phyloP scores from a whole-genome alignment of 2,797 vertebrate genomes.

The Corythornis leucogaster region DNA sequence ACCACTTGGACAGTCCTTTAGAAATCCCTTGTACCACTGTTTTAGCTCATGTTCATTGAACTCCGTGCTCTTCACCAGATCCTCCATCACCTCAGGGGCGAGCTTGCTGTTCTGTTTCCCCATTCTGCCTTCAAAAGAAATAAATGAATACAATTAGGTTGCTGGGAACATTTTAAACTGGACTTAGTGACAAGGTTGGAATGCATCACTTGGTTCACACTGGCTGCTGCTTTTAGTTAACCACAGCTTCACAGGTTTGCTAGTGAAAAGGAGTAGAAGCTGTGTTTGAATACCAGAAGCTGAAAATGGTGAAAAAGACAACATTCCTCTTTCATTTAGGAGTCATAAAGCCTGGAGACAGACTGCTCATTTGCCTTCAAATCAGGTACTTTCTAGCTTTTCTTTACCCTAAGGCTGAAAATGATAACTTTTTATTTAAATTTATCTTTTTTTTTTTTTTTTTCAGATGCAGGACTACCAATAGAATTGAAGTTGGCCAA shows the following conservation, averaged over 20 bases:
- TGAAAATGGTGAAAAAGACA: background rate
- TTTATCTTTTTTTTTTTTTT: background rate
- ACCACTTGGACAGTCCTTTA: slow-evolving; percentile 97
- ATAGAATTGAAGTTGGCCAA: background rate
- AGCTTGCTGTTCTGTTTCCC: slow-evolving; percentile 99
- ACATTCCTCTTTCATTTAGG: background rate
- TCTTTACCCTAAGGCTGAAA: background rate
- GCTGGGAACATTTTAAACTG: background rate
- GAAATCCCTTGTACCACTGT: slow-evolving; percentile 99
- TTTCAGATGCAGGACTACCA: background rate
- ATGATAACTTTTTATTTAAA: background rate
- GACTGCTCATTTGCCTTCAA: background rate
- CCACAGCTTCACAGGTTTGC: accelerated
- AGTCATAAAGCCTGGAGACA: background rate
- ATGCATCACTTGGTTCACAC: background rate
- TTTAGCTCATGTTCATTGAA: slow-evolving; percentile 99
- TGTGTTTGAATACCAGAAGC: background rate
- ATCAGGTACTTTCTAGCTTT: background rate
- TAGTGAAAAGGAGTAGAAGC: background rate
- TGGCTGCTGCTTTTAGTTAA: background rate
- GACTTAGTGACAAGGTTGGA: background rate
- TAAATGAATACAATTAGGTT: slow-evolving; percentile 36
- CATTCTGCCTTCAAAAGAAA: slow-evolving; percentile 88
- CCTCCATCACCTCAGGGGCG: slow-evolving; percentile 99
- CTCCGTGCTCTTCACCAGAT: slow-evolving; percentile 99